These are phyloP conservation scores for Clostera curtula DNA, from an alignment of 2,888 invertebrate species.

Conservation along the genomic window DNA sequence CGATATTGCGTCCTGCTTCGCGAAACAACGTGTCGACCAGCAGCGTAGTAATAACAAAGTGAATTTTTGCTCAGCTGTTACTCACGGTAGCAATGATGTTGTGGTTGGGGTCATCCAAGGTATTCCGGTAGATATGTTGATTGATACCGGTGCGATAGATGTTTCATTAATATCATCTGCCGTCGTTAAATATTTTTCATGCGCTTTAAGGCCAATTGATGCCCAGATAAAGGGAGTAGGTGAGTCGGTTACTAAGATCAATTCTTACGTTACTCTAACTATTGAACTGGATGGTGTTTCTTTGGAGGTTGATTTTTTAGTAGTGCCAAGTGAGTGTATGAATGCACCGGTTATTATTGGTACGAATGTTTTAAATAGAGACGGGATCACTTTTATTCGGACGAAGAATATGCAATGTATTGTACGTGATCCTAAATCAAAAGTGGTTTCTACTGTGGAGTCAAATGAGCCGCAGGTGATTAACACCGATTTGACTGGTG, in stretches of 20 bases:
- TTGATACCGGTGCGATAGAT: background rate
- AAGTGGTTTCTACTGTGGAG: no score
- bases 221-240: no score
- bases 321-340: constrained; percentile 10
- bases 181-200: background rate
- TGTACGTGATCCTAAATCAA: background rate
- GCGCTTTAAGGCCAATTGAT: no score
- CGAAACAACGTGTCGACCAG: no score
- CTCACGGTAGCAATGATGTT: background rate
- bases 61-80: no score
- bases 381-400: constrained; percentile 4
- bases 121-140: no score
- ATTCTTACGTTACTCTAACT: background rate
- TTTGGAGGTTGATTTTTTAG: constrained; percentile 16
- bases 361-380: constrained; percentile 16
- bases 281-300: background rate
- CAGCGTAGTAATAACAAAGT: no score
- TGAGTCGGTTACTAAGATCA: background rate
- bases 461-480: no score
- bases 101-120: background rate
- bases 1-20: no score
- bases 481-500: no score
- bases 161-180: background rate
- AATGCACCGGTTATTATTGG: constrained; percentile 15
- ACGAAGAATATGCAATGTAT: constrained; percentile 1